Percentiles rank a stretch among this genome's conserved stretches.
Conservation (phyloP, 2,888 invertebrate species). For the Acrocyrtus sp. region DNA sequence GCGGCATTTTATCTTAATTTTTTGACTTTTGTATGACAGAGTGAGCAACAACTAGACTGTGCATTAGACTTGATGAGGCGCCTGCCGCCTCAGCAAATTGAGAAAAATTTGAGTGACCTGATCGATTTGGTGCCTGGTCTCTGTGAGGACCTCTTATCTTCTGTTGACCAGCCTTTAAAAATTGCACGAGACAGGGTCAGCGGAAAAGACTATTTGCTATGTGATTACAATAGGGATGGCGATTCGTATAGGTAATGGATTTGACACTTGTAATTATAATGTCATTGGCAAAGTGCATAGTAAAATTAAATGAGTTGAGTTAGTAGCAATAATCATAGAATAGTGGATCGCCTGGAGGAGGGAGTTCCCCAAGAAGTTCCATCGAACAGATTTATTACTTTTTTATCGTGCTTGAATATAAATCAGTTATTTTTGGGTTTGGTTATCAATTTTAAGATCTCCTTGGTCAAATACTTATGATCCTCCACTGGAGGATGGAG, state of each 20-base stretch:
- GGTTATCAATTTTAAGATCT: no score
- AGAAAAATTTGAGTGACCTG: constrained; percentile 96
- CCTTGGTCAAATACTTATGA: constrained; percentile 99
- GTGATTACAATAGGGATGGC: constrained; percentile 99
- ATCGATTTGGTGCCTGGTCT: constrained; percentile 96
- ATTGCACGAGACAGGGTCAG: constrained; percentile 91
- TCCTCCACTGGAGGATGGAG: constrained; percentile 97
- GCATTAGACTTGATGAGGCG: constrained; percentile 98
- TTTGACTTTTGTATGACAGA: no score
- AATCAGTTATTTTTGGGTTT: no score
- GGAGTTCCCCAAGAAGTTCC: no score
- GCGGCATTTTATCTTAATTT: neutral
- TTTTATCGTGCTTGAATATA: no score
- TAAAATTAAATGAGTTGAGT: no score
- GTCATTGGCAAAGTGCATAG: no score
- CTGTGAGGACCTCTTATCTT: constrained; percentile 96
- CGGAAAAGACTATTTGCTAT: constrained; percentile 96
- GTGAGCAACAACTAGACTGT: constrained; percentile 97
- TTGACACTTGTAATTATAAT: no score
- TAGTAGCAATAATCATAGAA: no score
- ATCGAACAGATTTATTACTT: no score
- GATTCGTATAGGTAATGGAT: constrained; percentile 93
- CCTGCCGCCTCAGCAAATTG: constrained; percentile 98
- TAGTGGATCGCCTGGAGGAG: no score
- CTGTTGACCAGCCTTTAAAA: constrained; percentile 98